phyloP scores from a whole-genome alignment of 2,113 vertebrate genomes.

The Hippocampus guttulatus region DNA sequence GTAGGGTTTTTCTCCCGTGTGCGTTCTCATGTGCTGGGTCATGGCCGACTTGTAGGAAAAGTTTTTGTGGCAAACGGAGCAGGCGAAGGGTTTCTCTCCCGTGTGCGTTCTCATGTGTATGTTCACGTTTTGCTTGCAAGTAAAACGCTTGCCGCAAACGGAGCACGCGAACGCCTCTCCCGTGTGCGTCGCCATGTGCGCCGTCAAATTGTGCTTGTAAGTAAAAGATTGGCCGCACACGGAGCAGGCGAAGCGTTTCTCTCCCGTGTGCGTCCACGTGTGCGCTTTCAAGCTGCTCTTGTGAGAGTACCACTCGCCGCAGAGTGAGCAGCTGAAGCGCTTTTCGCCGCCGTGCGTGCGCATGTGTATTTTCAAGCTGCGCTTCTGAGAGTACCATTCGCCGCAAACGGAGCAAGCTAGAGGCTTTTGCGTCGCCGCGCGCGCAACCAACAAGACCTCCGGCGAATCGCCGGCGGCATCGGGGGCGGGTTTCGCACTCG shows the following conservation, averaged over 20 bases:
- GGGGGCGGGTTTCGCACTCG: no score
- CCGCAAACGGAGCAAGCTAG: background rate
- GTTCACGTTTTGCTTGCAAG: background rate
- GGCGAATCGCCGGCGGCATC: no score
- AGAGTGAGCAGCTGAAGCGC: background rate
- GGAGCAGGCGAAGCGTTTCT: background rate
- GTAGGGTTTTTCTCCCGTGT: background rate
- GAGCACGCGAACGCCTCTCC: background rate
- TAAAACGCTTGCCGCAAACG: background rate
- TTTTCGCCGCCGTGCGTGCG: background rate
- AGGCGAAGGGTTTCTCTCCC: background rate
- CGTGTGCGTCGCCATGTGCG: background rate
- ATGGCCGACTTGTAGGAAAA: background rate
- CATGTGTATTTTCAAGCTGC: background rate
- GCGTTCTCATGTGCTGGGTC: background rate
- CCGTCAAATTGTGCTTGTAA: background rate
- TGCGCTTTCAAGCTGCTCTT: background rate
- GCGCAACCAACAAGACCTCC: no score
- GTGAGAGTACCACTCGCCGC: background rate
- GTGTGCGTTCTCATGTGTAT: background rate
- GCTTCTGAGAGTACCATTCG: background rate
- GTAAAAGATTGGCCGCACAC: background rate
- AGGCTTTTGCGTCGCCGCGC: no score
- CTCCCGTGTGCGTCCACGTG: background rate
- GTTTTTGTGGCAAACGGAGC: background rate